These are phyloP conservation scores for Phalacrocorax carbo DNA, from an alignment of 2,113 vertebrate genomes.

Conservation along the genomic window DNA sequence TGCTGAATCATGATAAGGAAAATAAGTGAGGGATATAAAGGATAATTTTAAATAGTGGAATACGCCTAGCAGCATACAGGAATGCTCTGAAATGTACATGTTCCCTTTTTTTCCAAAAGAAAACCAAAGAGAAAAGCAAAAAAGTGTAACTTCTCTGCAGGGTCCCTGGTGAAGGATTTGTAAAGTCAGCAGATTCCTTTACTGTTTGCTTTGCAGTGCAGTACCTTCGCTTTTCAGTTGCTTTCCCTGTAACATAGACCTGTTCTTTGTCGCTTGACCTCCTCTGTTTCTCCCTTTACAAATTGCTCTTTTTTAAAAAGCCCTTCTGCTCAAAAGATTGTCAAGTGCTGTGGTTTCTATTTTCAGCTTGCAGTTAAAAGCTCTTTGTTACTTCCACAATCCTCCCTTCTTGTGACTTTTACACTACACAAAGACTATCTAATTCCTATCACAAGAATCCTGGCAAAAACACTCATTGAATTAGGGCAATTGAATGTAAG, in stretches of 20 bases:
- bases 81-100: neutral
- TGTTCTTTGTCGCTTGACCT: conserved; percentile 39
- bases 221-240: conserved; percentile 4
- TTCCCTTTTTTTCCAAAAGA: neutral
- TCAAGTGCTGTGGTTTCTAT: conserved; percentile 37
- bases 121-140: neutral
- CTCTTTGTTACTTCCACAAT: conserved; percentile 20
- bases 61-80: neutral
- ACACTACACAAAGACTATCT: neutral
- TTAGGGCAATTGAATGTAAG: neutral
- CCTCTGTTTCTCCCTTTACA: conserved; percentile 31
- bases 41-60: neutral
- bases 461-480: neutral
- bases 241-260: conserved; percentile 7
- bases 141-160: neutral
- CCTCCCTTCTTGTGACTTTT: conserved; percentile 5
- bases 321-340: conserved; percentile 38
- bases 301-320: conserved; percentile 36
- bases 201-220: neutral
- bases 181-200: conserved; percentile 19
- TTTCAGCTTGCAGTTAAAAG: conserved; percentile 31
- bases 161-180: neutral
- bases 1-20: neutral
- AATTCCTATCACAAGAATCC: neutral
- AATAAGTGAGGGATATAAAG: neutral